These are phyloP conservation scores for Melikaiella ostensackeni DNA, from an alignment of 2,888 invertebrate genomes.

Conservation along the genomic window DNA sequence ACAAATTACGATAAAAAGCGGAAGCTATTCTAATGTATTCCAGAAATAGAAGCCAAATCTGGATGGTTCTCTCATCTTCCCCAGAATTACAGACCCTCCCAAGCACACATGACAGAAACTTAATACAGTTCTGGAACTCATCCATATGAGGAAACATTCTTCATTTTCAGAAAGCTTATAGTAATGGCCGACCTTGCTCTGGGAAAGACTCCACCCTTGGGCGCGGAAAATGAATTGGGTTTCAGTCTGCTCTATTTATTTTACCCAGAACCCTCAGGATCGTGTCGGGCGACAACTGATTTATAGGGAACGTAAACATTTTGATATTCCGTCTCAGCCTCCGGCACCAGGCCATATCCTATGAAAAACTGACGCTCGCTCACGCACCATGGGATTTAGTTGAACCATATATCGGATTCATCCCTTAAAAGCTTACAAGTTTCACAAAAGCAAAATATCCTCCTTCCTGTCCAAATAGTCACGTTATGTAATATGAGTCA, in stretches of 20 bases:
- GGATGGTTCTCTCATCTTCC: background rate
- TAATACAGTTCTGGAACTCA: background rate
- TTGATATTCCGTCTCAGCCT: conserved; percentile 26
- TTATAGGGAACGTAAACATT: conserved; percentile 38
- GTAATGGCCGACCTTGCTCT: conserved; percentile 27
- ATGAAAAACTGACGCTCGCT: background rate
- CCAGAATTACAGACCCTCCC: background rate
- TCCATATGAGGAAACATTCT: conserved; percentile 22
- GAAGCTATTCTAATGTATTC: background rate
- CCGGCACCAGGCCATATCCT: conserved; percentile 4
- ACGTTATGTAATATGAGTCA: conserved; percentile 23
- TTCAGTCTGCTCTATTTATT: conserved; percentile 33
- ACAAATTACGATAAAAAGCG: background rate
- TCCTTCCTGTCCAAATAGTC: conserved; percentile 24
- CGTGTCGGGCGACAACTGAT: conserved; percentile 23
- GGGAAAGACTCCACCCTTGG: conserved; percentile 25
- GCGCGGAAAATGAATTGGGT: conserved; percentile 35
- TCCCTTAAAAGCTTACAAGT: conserved; percentile 4
- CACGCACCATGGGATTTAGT: conserved; percentile 17
- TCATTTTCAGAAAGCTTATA: conserved; percentile 20
- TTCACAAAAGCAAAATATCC: background rate
- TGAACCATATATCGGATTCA: conserved; percentile 16
- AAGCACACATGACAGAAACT: background rate
- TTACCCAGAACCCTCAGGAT: conserved; percentile 30
- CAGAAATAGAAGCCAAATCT: background rate